These are phyloP conservation scores for Papilio elwesi DNA, from an alignment of 2,888 invertebrate species.

Conservation along the genomic window DNA sequence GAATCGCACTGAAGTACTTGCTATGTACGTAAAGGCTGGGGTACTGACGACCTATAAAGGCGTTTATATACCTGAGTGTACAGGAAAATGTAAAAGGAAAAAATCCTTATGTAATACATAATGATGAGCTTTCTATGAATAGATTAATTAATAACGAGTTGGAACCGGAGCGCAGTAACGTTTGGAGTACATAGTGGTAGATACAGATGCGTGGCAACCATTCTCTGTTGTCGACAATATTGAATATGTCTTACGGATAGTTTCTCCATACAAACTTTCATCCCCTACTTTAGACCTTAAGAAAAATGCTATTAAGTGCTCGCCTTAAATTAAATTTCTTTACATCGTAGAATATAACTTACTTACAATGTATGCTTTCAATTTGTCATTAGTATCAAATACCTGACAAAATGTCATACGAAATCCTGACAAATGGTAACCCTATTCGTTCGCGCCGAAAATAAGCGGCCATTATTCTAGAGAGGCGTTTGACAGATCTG, in stretches of 20 bases:
- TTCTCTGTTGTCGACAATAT: too few species aligned
- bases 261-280: too few species aligned
- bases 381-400: conserved; percentile 26
- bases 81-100: too few species aligned
- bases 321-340: too few species aligned
- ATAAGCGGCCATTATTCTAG: conserved; percentile 75
- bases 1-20: conserved; percentile 16
- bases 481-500: conserved; percentile 74
- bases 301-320: too few species aligned
- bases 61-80: conserved; percentile 12
- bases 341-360: background rate
- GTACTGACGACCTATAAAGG: conserved; percentile 31
- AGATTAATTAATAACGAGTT: background rate
- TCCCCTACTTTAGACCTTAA: too few species aligned
- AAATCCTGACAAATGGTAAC: conserved; percentile 38
- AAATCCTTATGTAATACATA: background rate
- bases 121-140: background rate
- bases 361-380: background rate
- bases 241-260: too few species aligned
- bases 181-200: too few species aligned
- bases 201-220: too few species aligned
- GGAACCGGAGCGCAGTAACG: too few species aligned
- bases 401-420: conserved; percentile 21
- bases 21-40: conserved; percentile 1
- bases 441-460: conserved; percentile 74